Conservation (phyloP, 2,888 invertebrate genomes). For the Eremobia ochroleuca region DNA sequence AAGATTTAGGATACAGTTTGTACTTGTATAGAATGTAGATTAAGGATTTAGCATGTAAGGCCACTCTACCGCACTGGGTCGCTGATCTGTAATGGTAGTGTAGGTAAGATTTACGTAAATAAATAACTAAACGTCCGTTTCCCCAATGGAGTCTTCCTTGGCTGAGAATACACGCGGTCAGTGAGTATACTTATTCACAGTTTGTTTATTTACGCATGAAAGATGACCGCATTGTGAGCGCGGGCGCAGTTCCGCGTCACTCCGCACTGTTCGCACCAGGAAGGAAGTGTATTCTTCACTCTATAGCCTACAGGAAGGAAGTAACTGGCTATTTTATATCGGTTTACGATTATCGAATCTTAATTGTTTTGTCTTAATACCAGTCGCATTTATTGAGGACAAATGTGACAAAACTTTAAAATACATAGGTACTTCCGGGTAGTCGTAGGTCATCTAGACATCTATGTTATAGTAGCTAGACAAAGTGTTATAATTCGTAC, state of each 20-base stretch:
- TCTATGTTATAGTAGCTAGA: no score
- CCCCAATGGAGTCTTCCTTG: background rate
- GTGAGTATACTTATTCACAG: background rate
- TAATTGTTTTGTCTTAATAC: slow-evolving; percentile 13
- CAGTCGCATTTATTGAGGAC: background rate
- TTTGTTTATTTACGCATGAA: slow-evolving; percentile 10
- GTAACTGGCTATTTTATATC: background rate
- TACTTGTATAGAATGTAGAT: no score
- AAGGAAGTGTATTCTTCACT: slow-evolving; percentile 31
- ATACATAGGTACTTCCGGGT: slow-evolving; percentile 3
- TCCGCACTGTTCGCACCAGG: slow-evolving; percentile 11
- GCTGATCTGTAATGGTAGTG: no score
- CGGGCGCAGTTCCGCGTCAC: slow-evolving; percentile 1
- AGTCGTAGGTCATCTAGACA: no score
- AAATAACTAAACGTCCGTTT: no score
- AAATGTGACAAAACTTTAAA: background rate
- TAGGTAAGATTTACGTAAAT: no score
- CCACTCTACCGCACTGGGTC: no score
- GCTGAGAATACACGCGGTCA: background rate
- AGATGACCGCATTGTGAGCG: slow-evolving; percentile 9
- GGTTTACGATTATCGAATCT: slow-evolving; percentile 24
- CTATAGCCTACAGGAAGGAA: slow-evolving; percentile 19
- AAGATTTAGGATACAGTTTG: no score
- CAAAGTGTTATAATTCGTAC: background rate
- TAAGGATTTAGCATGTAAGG: no score